Conservation (phyloP, 2,797 vertebrate genomes). For the Ammospiza maritima region DNA sequence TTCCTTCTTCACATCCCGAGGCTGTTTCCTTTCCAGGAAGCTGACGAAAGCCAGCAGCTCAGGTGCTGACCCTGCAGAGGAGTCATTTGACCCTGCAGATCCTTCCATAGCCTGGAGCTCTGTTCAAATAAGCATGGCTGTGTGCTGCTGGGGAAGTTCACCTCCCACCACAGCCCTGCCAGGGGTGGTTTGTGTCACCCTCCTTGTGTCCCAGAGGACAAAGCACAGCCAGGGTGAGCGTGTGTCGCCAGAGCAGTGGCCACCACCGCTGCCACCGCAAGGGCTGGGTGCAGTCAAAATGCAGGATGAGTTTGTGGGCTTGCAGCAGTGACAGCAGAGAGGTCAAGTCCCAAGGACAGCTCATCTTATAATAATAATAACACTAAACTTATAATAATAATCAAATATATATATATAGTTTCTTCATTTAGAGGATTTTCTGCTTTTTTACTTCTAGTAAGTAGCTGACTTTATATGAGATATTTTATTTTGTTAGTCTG, state of each 20-base stretch:
- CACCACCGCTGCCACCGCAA: background rate
- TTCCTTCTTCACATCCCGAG: background rate
- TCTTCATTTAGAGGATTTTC: background rate
- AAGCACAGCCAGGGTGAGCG: accelerated
- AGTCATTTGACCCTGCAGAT: background rate
- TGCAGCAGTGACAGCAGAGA: background rate
- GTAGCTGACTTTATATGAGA: background rate
- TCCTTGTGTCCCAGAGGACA: background rate
- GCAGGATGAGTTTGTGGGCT: background rate
- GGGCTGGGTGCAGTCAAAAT: background rate
- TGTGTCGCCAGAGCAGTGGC: accelerated
- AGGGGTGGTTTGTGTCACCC: background rate
- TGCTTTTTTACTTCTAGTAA: background rate
- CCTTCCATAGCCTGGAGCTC: background rate
- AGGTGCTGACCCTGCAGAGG: slow-evolving; percentile 3
- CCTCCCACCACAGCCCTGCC: background rate
- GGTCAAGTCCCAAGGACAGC: no score
- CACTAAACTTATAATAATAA: background rate
- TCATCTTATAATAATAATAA: background rate
- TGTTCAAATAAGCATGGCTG: background rate
- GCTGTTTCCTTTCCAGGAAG: background rate
- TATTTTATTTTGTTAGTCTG: background rate
- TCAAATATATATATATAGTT: background rate
- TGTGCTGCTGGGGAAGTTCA: background rate
- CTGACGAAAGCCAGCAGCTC: slow-evolving; percentile 7